A percentile compares a stretch with the other conserved stretches of the same genome.
These are phyloP conservation scores for Psephotus haematonotus DNA, from an alignment of 2,113 vertebrate genomes.

Conservation along the genomic window DNA sequence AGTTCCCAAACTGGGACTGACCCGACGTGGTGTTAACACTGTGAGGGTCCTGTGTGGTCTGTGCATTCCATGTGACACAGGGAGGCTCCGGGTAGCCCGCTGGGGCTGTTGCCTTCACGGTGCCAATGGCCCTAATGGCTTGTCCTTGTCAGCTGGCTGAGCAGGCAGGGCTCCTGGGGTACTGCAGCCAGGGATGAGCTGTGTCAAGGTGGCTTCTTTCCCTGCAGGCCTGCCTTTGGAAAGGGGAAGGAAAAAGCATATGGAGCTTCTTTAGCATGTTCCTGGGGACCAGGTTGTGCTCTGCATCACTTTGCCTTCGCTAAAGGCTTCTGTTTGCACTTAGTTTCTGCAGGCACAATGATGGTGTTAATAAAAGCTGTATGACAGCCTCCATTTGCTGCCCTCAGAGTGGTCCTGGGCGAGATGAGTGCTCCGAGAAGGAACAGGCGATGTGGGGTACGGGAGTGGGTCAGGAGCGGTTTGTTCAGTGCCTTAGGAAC, in stretches of 20 bases:
- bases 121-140: not conserved
- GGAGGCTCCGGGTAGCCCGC: not conserved
- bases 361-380: fast-evolving
- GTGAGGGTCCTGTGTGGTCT: fast-evolving
- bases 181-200: not conserved
- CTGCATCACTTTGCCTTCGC: fast-evolving
- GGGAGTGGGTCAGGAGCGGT: not conserved
- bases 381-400: fast-evolving
- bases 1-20: fast-evolving
- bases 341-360: fast-evolving
- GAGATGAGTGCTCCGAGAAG: not conserved
- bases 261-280: fast-evolving
- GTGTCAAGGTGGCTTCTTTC: not conserved
- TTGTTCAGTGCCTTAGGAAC: not conserved
- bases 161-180: not conserved
- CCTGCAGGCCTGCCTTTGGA: not conserved
- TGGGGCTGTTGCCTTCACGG: not conserved
- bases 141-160: not conserved
- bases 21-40: fast-evolving
- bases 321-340: not conserved
- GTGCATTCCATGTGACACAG: fast-evolving
- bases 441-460: fast-evolving
- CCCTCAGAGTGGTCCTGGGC: not conserved
- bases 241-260: not conserved
- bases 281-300: not conserved